Evolutionary conservation across 1,140 invertebrate genomes (phyloP).

Genomic region (Nasonia giraulti): DNA sequence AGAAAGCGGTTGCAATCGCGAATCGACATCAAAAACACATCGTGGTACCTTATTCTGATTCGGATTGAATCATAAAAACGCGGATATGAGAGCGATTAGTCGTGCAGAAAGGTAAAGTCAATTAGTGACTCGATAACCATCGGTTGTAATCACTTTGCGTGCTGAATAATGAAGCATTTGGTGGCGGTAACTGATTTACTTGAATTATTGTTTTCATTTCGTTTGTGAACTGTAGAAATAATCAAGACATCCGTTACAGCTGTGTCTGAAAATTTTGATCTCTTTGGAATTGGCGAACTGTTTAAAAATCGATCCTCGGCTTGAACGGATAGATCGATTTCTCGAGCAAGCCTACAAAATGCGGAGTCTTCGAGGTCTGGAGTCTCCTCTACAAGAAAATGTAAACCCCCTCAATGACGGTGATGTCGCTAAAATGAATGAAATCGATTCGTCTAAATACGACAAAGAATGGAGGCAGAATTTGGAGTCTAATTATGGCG

Average conservation of each 20-base stretch:
- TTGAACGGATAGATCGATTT: neutral
- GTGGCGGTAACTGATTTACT: neutral
- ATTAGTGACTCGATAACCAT: neutral
- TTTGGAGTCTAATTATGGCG: too few species aligned
- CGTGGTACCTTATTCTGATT: neutral
- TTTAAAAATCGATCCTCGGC: neutral
- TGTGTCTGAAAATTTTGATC: neutral
- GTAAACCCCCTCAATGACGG: too few species aligned
- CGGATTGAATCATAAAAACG: constrained; percentile 23
- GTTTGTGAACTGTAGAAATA: neutral
- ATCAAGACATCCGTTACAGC: neutral
- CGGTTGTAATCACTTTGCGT: too few species aligned
- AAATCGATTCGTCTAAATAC: too few species aligned
- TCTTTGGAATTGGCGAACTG: neutral
- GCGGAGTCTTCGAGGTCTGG: neutral
- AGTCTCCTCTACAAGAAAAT: neutral
- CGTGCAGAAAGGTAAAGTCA: neutral
- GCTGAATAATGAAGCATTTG: neutral
- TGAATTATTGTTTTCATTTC: neutral
- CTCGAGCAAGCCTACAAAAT: neutral
- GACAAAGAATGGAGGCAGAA: too few species aligned
- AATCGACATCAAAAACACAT: too few species aligned
- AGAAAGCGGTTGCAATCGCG: too few species aligned
- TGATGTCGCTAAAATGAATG: too few species aligned
- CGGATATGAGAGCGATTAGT: neutral